Conservation (phyloP, 2,888 invertebrate species). For the Parnassius orleans region DNA sequence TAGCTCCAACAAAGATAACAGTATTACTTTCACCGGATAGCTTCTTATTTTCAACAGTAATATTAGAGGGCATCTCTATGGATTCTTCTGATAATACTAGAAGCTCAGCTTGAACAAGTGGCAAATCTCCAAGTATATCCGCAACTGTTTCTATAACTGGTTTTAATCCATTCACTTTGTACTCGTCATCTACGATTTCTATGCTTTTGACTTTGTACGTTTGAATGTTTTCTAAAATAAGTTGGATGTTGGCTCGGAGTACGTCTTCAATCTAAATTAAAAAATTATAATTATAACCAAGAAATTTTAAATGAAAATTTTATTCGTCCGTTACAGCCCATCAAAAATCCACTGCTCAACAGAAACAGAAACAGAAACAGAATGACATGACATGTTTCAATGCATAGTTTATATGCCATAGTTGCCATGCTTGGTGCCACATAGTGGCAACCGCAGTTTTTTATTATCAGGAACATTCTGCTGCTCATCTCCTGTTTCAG, state of each 20-base stretch:
- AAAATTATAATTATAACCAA: background rate
- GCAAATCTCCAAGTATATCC: constrained; percentile 84
- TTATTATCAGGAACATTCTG: no score
- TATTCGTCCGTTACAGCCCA: no score
- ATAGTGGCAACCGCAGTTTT: no score
- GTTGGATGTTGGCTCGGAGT: constrained; percentile 83
- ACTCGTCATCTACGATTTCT: constrained; percentile 76
- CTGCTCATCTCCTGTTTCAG: no score
- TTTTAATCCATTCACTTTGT: constrained; percentile 66
- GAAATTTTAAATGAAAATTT: no score
- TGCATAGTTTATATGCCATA: no score
- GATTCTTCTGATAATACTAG: constrained; percentile 78
- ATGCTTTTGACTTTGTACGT: constrained; percentile 82
- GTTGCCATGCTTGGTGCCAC: no score
- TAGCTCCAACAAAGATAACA: constrained; percentile 74
- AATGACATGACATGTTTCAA: no score
- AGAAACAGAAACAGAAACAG: no score
- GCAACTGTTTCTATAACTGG: constrained; percentile 79
- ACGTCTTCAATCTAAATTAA: constrained; percentile 69
- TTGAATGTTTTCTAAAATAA: constrained; percentile 86
- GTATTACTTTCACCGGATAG: constrained; percentile 76
- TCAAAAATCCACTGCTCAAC: no score
- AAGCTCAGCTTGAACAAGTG: constrained; percentile 85
- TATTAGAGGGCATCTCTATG: constrained; percentile 65
- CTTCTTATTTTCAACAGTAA: constrained; percentile 83